Evolutionary conservation across 2,888 invertebrate species (phyloP).

Genomic region (Apeira syringaria): DNA sequence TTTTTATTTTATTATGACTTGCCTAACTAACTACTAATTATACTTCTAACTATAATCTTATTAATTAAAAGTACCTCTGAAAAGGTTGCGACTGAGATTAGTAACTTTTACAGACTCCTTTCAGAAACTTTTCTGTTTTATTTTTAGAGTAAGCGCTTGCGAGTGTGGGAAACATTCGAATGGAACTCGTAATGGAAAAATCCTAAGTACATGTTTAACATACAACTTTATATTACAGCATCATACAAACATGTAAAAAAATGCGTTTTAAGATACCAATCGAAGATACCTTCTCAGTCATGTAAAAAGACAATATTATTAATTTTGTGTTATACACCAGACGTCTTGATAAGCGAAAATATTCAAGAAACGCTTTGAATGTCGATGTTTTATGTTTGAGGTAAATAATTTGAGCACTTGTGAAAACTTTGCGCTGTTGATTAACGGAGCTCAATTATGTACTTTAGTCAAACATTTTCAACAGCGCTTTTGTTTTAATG

Average conservation of each 20-base stretch:
- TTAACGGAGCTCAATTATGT: slow-evolving; percentile 77
- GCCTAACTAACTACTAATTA: slow-evolving; percentile 25
- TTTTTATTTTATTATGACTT: neutral
- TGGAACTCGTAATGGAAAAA: no score
- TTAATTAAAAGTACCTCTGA: slow-evolving; percentile 8
- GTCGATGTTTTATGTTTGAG: slow-evolving; percentile 77
- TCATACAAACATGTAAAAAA: no score
- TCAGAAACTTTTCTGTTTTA: neutral
- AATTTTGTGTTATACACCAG: slow-evolving; percentile 57
- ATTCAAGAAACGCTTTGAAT: slow-evolving; percentile 75
- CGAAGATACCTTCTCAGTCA: no score
- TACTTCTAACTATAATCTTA: slow-evolving; percentile 18
- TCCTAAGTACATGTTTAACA: no score
- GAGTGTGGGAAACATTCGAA: neutral
- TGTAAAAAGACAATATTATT: slow-evolving; percentile 35
- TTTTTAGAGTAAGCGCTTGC: neutral
- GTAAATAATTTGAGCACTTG: slow-evolving; percentile 78
- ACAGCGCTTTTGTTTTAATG: slow-evolving; percentile 63
- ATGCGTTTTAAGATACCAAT: no score
- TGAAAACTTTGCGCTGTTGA: slow-evolving; percentile 77
- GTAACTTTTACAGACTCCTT: neutral
- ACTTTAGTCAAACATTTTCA: slow-evolving; percentile 69
- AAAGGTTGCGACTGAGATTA: slow-evolving; percentile 2
- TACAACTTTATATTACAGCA: no score
- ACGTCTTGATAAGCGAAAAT: slow-evolving; percentile 72